These are phyloP conservation scores for Lanius collurio DNA, from an alignment of 2,113 vertebrate genomes.

Conservation along the genomic window DNA sequence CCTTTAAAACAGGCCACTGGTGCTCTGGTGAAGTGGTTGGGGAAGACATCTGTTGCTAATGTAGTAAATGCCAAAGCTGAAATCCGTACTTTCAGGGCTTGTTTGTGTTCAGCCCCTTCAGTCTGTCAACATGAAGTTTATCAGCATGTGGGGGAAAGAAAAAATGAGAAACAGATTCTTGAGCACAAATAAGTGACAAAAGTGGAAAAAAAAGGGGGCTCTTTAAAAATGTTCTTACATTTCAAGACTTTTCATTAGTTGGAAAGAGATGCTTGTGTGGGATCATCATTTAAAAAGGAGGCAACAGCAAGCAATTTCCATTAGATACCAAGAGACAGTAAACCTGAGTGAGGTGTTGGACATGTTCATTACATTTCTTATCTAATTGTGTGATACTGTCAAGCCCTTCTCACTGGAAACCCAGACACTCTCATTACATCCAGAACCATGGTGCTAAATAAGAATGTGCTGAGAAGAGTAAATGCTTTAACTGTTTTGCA, in stretches of 20 bases:
- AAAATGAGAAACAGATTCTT: not conserved
- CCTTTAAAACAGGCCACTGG: not conserved
- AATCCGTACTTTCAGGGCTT: not conserved
- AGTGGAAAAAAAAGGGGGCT: not conserved
- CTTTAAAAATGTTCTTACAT: not conserved
- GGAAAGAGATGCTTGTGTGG: not conserved
- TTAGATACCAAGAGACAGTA: not conserved
- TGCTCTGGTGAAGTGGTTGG: not conserved
- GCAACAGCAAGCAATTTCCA: not conserved
- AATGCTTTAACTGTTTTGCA: not conserved
- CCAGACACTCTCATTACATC: not conserved
- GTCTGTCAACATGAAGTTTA: not conserved
- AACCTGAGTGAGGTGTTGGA: not conserved
- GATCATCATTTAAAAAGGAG: not conserved
- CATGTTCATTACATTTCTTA: slow-evolving; percentile 1
- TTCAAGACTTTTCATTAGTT: not conserved
- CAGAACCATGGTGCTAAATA: not conserved
- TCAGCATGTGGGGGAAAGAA: not conserved
- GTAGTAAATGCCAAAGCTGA: not conserved
- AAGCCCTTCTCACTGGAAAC: not conserved
- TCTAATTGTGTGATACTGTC: not conserved
- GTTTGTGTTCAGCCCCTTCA: not conserved
- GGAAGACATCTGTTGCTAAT: not conserved
- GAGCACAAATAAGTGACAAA: not conserved
- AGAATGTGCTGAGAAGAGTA: not conserved